Evolutionary conservation across 2,888 invertebrate genomes (phyloP).

Genomic region (Chrysolina oricalcia): DNA sequence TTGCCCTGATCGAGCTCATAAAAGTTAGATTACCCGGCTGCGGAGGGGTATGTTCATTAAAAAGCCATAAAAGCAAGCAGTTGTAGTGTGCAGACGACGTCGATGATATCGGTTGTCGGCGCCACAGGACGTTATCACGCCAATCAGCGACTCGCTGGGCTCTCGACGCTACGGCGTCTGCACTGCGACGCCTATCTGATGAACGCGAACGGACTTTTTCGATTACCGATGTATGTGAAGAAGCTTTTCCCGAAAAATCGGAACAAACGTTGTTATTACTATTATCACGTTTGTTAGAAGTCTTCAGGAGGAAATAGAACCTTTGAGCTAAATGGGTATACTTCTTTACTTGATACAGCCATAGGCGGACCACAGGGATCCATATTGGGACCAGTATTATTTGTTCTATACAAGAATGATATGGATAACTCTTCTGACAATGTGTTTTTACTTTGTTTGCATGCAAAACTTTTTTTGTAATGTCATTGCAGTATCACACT

Average conservation of each 20-base stretch:
- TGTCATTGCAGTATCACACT: no score
- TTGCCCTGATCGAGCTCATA: conserved; percentile 32
- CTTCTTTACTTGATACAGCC: no score
- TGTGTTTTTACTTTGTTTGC: no score
- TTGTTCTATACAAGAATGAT: no score
- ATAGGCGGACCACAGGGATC: no score
- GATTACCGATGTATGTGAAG: background rate
- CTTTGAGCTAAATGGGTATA: no score
- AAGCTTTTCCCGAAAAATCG: background rate
- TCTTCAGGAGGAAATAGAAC: no score
- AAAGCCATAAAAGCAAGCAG: conserved; percentile 65
- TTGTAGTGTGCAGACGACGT: conserved; percentile 58
- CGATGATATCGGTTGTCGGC: conserved; percentile 64
- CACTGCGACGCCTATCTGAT: background rate
- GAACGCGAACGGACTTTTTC: conserved; percentile 11
- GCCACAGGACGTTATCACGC: conserved; percentile 64
- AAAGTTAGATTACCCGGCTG: conserved; percentile 41
- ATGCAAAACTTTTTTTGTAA: no score
- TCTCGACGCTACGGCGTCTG: conserved; percentile 53
- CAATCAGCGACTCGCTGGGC: conserved; percentile 60
- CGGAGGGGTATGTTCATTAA: conserved; percentile 64
- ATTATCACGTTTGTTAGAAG: background rate
- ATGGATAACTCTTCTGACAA: no score
- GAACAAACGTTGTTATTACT: background rate
- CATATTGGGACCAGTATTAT: no score